These are phyloP conservation scores for Oscheius sp. DNA, from an alignment of 1,140 invertebrate genomes.

Conservation along the genomic window DNA sequence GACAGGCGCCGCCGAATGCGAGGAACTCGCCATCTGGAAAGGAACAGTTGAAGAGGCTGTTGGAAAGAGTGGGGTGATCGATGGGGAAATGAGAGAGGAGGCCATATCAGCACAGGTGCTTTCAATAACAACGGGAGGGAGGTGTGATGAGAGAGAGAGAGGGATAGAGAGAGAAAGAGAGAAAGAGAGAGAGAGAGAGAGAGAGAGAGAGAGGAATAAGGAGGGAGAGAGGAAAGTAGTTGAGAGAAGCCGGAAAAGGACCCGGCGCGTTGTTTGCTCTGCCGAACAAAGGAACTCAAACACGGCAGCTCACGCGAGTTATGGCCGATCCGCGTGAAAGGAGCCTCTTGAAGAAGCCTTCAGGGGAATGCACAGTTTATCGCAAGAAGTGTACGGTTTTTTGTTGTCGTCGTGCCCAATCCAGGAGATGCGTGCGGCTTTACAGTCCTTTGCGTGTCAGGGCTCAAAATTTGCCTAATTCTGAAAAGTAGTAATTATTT, in stretches of 20 bases:
- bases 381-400: background rate
- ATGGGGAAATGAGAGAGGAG: background rate
- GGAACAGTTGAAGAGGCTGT: conserved; percentile 2
- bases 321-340: background rate
- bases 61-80: background rate
- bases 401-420: background rate
- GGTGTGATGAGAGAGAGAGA: too few relatives aligned
- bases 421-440: background rate
- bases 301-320: background rate
- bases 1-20: background rate
- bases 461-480: background rate
- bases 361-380: background rate
- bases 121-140: too few relatives aligned
- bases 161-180: too few relatives aligned
- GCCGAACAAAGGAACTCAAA: conserved; percentile 8
- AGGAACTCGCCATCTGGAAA: conserved; percentile 13
- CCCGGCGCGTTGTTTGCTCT: conserved; percentile 2
- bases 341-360: background rate
- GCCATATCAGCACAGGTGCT: background rate
- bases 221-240: background rate
- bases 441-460: background rate
- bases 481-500: background rate
- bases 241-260: conserved; percentile 7
- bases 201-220: background rate
- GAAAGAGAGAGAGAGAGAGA: too few relatives aligned